Percentiles rank a stretch among this genome's conserved stretches.
Conservation (phyloP, 1,140 invertebrate species). For the Drosophila navojoa region DNA sequence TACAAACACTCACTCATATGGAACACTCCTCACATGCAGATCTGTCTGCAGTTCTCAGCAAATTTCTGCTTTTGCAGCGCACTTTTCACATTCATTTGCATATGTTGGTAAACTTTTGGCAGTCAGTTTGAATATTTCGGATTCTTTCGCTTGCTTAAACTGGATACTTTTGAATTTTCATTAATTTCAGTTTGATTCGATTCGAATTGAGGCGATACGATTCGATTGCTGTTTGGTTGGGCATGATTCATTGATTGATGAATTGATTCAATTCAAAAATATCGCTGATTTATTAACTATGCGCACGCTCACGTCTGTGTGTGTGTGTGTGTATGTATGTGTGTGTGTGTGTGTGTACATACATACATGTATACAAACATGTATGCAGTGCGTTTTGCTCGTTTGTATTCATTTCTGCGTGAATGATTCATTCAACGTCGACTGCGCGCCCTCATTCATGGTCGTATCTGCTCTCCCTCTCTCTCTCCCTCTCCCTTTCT, state of each 20-base stretch:
- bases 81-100: too few species aligned
- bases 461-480: neutral
- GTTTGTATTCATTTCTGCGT: conserved; percentile 52
- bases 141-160: too few species aligned
- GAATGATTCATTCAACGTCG: conserved; percentile 52
- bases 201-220: neutral
- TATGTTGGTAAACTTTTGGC: too few species aligned
- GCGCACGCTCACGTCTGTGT: neutral
- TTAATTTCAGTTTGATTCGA: neutral
- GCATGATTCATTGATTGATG: conserved; percentile 16
- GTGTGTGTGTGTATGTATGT: neutral
- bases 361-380: too few species aligned
- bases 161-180: too few species aligned
- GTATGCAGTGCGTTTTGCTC: conserved; percentile 23
- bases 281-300: conserved; percentile 18
- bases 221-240: neutral
- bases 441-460: conserved; percentile 45
- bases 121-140: too few species aligned
- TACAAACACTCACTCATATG: too few species aligned
- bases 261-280: conserved; percentile 12
- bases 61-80: too few species aligned
- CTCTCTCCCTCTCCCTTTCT: neutral
- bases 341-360: too few species aligned
- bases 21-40: too few species aligned
- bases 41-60: too few species aligned